Evolutionary conservation across 2,888 invertebrate species (phyloP).

Genomic region (Chymomyza procnemis): DNA sequence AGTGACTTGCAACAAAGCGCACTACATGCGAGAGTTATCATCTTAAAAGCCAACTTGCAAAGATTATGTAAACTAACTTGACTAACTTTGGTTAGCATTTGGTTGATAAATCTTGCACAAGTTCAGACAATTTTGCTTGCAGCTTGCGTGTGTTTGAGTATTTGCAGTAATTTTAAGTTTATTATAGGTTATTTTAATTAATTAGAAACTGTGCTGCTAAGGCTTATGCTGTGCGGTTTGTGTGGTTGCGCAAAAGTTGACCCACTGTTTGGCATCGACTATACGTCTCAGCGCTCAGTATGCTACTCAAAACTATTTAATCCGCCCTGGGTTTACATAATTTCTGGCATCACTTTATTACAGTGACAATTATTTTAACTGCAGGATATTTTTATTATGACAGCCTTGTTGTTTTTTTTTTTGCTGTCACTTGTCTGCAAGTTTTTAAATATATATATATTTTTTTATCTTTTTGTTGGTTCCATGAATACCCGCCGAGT

Average conservation of each 20-base stretch:
- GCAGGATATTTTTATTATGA: slow-evolving; percentile 70
- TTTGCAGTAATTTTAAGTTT: not conserved
- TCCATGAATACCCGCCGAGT: slow-evolving; percentile 28
- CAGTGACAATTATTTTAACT: slow-evolving; percentile 72
- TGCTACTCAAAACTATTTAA: not conserved
- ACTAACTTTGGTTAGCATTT: not conserved
- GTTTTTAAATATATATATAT: slow-evolving; percentile 18
- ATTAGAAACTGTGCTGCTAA: too few relatives aligned
- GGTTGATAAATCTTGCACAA: not conserved
- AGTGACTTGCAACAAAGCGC: not conserved
- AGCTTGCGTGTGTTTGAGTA: not conserved
- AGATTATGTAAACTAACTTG: not conserved
- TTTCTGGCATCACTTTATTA: slow-evolving; percentile 69
- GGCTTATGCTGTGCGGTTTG: too few relatives aligned
- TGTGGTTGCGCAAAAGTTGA: too few relatives aligned
- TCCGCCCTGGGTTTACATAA: slow-evolving; percentile 40
- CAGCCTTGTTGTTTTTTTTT: slow-evolving; percentile 48
- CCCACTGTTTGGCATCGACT: too few relatives aligned
- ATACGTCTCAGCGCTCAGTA: too few relatives aligned
- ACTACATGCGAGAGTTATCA: not conserved
- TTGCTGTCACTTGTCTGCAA: slow-evolving; percentile 29
- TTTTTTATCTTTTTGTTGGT: too few relatives aligned
- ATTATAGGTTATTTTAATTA: too few relatives aligned
- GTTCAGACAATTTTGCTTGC: not conserved
- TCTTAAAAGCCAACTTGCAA: not conserved